phyloP scores from a whole-genome alignment of 1,140 invertebrate species.

The Nylanderia fulva region DNA sequence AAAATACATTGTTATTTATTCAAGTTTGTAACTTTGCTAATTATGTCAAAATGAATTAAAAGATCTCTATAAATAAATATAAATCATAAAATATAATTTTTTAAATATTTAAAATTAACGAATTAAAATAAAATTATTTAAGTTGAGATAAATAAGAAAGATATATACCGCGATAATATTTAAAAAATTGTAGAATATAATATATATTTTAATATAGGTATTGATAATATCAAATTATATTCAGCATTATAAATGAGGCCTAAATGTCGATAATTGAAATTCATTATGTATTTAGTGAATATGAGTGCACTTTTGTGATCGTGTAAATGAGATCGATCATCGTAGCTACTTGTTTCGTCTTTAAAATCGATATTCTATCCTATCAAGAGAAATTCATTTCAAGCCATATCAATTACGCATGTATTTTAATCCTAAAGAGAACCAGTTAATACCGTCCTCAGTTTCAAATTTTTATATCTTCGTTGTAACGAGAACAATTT shows the following conservation, averaged over 20 bases:
- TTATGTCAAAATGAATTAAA: neutral
- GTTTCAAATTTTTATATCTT: slow-evolving; percentile 31
- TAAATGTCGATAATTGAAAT: slow-evolving; percentile 50
- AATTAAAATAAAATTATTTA: slow-evolving; percentile 12
- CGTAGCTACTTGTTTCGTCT: slow-evolving; percentile 9
- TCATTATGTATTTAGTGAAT: slow-evolving; percentile 36
- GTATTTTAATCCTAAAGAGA: slow-evolving; percentile 20
- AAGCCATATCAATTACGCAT: slow-evolving; percentile 8
- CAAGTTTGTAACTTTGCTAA: slow-evolving; percentile 1
- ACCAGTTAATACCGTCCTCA: neutral
- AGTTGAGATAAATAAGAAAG: neutral
- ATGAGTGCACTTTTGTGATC: slow-evolving; percentile 36
- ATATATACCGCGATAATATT: neutral
- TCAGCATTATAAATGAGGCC: slow-evolving; percentile 16
- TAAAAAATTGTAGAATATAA: slow-evolving; percentile 1
- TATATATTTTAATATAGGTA: neutral
- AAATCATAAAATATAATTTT: neutral
- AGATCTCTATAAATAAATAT: neutral
- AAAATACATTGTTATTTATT: neutral
- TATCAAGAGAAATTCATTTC: slow-evolving; percentile 25
- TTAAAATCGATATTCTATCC: slow-evolving; percentile 27
- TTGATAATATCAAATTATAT: slow-evolving; percentile 17
- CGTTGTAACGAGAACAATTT: neutral
- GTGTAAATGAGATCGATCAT: slow-evolving; percentile 26
- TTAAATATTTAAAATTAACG: neutral